A percentile compares a stretch with the other conserved stretches of the same genome.
These are phyloP conservation scores for Callosobruchus maculatus DNA, from an alignment of 2,888 invertebrate genomes.

Conservation along the genomic window DNA sequence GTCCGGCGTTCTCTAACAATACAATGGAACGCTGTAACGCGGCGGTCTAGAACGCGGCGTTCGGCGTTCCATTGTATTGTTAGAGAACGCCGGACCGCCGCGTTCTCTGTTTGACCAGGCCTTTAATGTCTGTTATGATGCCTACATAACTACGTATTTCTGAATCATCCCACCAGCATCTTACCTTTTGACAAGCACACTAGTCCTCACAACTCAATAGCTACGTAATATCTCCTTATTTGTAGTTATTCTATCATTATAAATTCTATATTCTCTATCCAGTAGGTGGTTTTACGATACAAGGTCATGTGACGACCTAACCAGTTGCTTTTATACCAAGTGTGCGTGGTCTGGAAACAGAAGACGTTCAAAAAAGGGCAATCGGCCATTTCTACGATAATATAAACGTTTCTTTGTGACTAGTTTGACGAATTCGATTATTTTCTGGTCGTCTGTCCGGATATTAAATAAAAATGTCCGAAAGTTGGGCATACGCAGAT, in stretches of 20 bases:
- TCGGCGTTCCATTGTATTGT: too few relatives aligned
- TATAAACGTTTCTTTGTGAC: constrained; percentile 31
- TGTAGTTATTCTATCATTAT: background rate
- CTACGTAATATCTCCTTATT: background rate
- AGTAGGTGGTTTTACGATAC: background rate
- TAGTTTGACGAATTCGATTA: constrained; percentile 26
- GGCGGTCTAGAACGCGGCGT: too few relatives aligned
- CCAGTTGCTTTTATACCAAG: background rate
- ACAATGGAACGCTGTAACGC: too few relatives aligned
- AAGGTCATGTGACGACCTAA: background rate
- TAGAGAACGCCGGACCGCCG: too few relatives aligned
- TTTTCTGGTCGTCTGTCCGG: constrained; percentile 4
- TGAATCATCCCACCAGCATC: too few relatives aligned
- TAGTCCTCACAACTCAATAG: too few relatives aligned
- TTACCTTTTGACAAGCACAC: too few relatives aligned
- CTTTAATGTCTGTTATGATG: too few relatives aligned
- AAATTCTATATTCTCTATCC: background rate
- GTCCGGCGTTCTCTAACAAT: too few relatives aligned
- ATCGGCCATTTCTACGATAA: constrained; percentile 23
- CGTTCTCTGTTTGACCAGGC: too few relatives aligned
- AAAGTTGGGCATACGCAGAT: background rate
- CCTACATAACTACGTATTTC: too few relatives aligned
- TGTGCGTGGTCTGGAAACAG: constrained; percentile 11
- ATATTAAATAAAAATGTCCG: background rate
- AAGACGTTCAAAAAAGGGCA: constrained; percentile 14